phyloP scores from a whole-genome alignment of 2,113 vertebrate genomes.

The Mesitornis unicolor region DNA sequence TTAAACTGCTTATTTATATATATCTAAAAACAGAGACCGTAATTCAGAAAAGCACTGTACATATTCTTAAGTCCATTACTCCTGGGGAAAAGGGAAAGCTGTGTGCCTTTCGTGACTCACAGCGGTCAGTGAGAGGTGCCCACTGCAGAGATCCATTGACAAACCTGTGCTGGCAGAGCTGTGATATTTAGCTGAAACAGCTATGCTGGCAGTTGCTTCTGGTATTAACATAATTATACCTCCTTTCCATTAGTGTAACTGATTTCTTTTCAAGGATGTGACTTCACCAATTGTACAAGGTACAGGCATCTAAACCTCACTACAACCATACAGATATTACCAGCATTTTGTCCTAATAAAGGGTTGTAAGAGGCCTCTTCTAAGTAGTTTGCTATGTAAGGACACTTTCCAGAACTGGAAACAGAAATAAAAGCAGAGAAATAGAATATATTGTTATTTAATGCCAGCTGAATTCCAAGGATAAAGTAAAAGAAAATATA shows the following conservation, averaged over 20 bases:
- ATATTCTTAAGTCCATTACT: background rate
- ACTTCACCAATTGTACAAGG: background rate
- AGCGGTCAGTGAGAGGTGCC: fast-evolving
- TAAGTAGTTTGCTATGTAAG: background rate
- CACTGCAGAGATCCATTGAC: background rate
- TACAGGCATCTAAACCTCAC: background rate
- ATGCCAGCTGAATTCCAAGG: background rate
- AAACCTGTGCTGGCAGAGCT: background rate
- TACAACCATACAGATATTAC: background rate
- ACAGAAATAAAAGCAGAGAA: background rate
- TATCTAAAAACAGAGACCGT: background rate
- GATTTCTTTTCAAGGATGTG: background rate
- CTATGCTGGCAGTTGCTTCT: background rate
- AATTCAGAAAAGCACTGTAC: background rate
- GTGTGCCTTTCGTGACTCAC: fast-evolving
- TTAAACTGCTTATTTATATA: background rate
- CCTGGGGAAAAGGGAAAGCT: background rate
- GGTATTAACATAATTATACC: background rate
- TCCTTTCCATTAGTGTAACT: background rate
- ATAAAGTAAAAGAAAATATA: background rate
- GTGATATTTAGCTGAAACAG: background rate
- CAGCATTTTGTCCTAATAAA: background rate
- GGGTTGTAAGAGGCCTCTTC: background rate
- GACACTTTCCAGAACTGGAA: background rate
- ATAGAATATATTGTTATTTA: background rate